Conservation (phyloP, 2,888 invertebrate species). For the Heliconius sara region DNA sequence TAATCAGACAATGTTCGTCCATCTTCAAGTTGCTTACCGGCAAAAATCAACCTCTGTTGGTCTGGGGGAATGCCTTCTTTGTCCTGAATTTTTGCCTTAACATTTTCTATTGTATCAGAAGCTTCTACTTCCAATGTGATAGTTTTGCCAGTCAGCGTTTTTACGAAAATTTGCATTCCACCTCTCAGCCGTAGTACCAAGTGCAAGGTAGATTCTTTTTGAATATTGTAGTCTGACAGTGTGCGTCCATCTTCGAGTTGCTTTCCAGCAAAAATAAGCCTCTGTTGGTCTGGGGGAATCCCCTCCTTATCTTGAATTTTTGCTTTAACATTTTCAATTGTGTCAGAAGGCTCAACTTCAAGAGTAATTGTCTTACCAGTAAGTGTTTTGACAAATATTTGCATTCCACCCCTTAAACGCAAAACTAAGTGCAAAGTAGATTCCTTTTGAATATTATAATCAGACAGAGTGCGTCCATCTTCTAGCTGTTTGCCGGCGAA, state of each 20-base stretch:
- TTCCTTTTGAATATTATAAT: slow-evolving; percentile 66
- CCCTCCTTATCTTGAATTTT: slow-evolving; percentile 73
- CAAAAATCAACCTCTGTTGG: slow-evolving; percentile 69
- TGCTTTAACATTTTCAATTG: slow-evolving; percentile 57
- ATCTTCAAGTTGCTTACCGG: slow-evolving; percentile 65
- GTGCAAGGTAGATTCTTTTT: slow-evolving; percentile 55
- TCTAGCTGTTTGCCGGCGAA: slow-evolving; percentile 58
- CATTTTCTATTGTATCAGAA: slow-evolving; percentile 70
- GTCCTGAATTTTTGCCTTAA: slow-evolving; percentile 72
- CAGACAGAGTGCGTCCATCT: slow-evolving; percentile 61
- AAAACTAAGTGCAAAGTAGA: slow-evolving; percentile 59
- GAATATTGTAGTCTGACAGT: slow-evolving; percentile 45
- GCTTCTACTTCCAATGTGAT: slow-evolving; percentile 70
- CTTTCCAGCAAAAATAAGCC: slow-evolving; percentile 65
- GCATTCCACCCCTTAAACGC: slow-evolving; percentile 60
- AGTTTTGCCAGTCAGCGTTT: slow-evolving; percentile 65
- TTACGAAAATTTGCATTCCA: slow-evolving; percentile 65
- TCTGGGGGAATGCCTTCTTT: slow-evolving; percentile 72
- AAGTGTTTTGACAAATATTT: slow-evolving; percentile 60
- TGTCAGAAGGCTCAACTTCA: slow-evolving; percentile 65
- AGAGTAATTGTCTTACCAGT: slow-evolving; percentile 61
- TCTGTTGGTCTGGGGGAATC: slow-evolving; percentile 70
- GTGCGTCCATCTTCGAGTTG: slow-evolving; percentile 50
- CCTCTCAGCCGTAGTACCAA: slow-evolving; percentile 50
- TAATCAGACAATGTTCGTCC: slow-evolving; percentile 59